Conservation (phyloP, 2,888 invertebrate genomes). For the Eupithecia exiguata region DNA sequence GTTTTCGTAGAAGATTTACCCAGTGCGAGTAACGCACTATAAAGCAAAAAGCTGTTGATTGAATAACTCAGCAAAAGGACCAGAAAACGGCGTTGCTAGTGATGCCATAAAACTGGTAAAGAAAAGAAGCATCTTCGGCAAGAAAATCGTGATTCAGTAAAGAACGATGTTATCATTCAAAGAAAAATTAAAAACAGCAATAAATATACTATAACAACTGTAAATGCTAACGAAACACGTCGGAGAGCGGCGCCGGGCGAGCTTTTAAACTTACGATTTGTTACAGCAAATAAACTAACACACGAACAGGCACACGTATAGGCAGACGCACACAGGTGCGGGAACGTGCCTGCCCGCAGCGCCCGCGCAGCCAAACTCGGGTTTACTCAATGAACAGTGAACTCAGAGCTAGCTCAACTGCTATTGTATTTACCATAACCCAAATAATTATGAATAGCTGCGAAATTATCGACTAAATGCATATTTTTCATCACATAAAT, state of each 20-base stretch:
- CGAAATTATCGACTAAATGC: neutral
- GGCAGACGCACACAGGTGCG: slow-evolving; percentile 39
- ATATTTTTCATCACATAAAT: neutral
- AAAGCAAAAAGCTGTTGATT: too few relatives aligned
- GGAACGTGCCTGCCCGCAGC: slow-evolving; percentile 60
- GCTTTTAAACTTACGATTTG: slow-evolving; percentile 66
- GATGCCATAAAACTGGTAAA: neutral
- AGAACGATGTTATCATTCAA: slow-evolving; percentile 42
- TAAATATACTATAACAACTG: slow-evolving; percentile 69
- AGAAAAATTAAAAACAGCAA: slow-evolving; percentile 55
- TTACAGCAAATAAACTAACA: slow-evolving; percentile 60
- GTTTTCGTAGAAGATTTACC: too few relatives aligned
- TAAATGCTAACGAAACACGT: slow-evolving; percentile 68
- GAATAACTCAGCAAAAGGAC: neutral
- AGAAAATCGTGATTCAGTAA: slow-evolving; percentile 41
- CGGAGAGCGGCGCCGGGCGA: slow-evolving; percentile 61
- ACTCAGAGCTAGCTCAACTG: neutral
- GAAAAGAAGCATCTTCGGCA: slow-evolving; percentile 7
- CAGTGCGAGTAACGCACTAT: too few relatives aligned
- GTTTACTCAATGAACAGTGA: slow-evolving; percentile 74
- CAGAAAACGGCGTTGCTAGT: neutral
- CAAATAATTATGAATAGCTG: neutral
- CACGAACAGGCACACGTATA: slow-evolving; percentile 26
- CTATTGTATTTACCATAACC: neutral
- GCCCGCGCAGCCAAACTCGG: slow-evolving; percentile 53